Percentiles rank a stretch among this genome's conserved stretches.
These are phyloP conservation scores for Arizona elegans DNA, from an alignment of 2,113 vertebrate species.

Conservation along the genomic window DNA sequence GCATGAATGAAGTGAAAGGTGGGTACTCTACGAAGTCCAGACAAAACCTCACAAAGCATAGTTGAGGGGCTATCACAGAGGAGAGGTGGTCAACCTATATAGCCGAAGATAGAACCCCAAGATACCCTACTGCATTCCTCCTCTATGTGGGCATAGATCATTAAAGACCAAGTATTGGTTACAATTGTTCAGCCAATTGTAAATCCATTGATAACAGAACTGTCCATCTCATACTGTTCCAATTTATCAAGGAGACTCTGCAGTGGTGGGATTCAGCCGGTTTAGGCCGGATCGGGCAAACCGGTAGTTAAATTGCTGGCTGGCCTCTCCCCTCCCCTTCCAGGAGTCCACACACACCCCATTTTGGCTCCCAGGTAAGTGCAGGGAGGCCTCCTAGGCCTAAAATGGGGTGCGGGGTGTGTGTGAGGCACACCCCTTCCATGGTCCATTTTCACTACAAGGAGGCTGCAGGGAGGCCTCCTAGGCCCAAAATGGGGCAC, in stretches of 20 bases:
- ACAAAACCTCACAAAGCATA: neutral
- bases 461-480: no score
- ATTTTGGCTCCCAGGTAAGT: no score
- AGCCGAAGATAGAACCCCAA: neutral
- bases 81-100: neutral
- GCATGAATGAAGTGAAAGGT: neutral
- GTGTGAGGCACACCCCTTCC: no score
- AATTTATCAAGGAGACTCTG: neutral
- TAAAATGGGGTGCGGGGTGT: no score
- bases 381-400: no score
- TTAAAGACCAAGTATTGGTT: neutral
- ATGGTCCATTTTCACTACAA: no score
- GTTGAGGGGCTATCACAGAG: neutral
- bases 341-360: no score
- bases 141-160: neutral
- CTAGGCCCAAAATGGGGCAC: no score
- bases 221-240: neutral
- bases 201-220: neutral
- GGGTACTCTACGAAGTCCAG: neutral
- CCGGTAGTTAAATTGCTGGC: no score
- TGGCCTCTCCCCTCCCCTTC: no score
- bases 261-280: no score
- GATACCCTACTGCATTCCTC: neutral
- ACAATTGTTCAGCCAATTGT: neutral
- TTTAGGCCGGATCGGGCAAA: no score